phyloP scores from a whole-genome alignment of 2,113 vertebrate genomes.

The Gymnogyps californianus region DNA sequence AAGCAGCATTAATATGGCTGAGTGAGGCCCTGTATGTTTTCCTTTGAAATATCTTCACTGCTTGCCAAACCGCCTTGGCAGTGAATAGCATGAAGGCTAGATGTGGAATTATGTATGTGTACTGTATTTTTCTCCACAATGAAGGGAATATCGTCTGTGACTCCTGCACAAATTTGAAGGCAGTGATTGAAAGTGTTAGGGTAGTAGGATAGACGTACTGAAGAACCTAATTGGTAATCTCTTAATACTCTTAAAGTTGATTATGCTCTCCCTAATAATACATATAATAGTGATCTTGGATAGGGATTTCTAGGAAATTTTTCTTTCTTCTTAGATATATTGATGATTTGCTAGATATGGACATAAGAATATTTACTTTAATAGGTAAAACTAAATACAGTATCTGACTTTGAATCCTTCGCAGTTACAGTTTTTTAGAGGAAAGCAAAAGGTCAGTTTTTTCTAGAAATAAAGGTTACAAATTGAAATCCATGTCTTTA shows the following conservation, averaged over 20 bases:
- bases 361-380: neutral
- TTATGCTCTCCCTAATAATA: neutral
- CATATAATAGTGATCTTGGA: too few relatives aligned
- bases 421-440: neutral
- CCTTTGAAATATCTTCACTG: neutral
- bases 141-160: neutral
- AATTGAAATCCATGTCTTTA: neutral
- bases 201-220: rapidly evolving
- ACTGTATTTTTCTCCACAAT: neutral
- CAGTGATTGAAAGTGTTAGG: neutral
- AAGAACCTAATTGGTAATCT: neutral
- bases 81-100: neutral
- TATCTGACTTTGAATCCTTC: neutral
- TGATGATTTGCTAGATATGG: neutral
- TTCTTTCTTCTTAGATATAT: neutral
- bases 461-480: neutral
- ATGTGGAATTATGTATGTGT: neutral
- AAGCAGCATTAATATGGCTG: neutral
- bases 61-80: constrained; percentile 14
- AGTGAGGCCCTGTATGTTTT: constrained; percentile 32
- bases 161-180: neutral
- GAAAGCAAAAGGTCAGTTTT: neutral
- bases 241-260: neutral
- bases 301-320: neutral
- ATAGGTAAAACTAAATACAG: neutral